phyloP scores from a whole-genome alignment of 2,113 vertebrate genomes.

The Pitta sordida region DNA sequence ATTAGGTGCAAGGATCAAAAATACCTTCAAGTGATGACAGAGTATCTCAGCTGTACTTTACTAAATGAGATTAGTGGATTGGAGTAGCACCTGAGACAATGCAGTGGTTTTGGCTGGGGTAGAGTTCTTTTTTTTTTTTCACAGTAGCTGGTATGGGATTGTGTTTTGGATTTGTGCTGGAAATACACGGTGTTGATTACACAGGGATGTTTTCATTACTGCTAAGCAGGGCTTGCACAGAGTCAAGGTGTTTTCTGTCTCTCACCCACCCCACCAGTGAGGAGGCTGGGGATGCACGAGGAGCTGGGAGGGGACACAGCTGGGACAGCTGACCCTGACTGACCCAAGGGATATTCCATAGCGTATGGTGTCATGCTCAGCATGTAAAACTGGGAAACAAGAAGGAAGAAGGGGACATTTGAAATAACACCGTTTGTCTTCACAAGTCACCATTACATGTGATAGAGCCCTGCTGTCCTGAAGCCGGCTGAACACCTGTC shows the following conservation, averaged over 20 bases:
- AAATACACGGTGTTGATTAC: neutral
- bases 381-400: neutral
- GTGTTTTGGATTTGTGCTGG: neutral
- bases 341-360: neutral
- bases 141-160: neutral
- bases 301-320: neutral
- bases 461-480: neutral
- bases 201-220: neutral
- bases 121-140: neutral
- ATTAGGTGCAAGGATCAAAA: neutral
- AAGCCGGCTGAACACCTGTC: neutral
- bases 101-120: neutral
- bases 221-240: neutral
- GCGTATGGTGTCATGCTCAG: neutral
- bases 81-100: neutral
- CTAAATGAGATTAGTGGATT: neutral
- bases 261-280: neutral
- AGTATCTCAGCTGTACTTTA: neutral
- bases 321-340: neutral
- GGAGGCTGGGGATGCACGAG: neutral
- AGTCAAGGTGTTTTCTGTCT: neutral
- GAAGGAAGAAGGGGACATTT: neutral
- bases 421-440: neutral
- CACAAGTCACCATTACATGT: neutral
- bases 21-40: neutral